These are phyloP conservation scores for Elephas maximus DNA, from an alignment of 2,113 vertebrate genomes.

Conservation along the genomic window DNA sequence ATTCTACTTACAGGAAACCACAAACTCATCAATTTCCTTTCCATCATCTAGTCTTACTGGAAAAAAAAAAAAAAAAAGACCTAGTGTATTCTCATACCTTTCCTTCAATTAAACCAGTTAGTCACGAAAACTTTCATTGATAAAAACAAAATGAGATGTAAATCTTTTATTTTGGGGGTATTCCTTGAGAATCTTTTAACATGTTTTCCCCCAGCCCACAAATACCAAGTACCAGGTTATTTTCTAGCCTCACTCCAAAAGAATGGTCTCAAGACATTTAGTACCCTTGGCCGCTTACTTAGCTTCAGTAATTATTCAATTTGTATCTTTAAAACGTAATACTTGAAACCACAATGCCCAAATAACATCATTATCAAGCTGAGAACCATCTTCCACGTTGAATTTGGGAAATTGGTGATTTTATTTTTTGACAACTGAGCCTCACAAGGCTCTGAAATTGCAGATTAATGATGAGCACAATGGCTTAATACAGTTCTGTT, in stretches of 20 bases:
- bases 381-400: background rate
- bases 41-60: slow-evolving; percentile 19
- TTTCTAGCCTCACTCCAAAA: background rate
- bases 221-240: background rate
- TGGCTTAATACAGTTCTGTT: background rate
- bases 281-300: background rate
- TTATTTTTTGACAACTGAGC: background rate
- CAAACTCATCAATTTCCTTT: slow-evolving; percentile 22
- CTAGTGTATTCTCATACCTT: background rate
- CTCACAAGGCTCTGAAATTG: background rate
- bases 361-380: slow-evolving; percentile 17
- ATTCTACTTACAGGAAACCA: background rate
- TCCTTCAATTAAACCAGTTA: background rate
- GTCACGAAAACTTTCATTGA: background rate
- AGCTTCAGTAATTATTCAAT: background rate
- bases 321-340: background rate
- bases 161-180: background rate
- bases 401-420: slow-evolving; percentile 45
- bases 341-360: background rate
- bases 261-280: background rate
- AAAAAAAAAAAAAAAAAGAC: background rate
- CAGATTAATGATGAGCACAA: background rate
- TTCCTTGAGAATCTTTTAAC: slow-evolving; percentile 17
- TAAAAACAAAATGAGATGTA: slow-evolving; percentile 13
- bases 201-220: background rate